Base-by-base conservation (phyloP, 2,797 vertebrate species). In the Dendrocincla fuliginosa region DNA sequence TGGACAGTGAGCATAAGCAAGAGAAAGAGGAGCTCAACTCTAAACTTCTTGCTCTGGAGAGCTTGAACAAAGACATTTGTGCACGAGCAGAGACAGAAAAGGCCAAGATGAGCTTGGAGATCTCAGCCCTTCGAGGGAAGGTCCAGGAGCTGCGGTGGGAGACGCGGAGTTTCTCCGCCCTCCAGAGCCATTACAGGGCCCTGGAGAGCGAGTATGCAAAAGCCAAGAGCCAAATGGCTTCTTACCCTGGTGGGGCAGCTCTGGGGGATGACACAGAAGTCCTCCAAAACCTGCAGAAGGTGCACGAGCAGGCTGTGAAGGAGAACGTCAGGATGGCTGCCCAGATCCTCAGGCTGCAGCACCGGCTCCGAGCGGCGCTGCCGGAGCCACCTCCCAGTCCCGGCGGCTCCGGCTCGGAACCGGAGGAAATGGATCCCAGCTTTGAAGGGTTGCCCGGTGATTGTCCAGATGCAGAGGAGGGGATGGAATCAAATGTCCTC, bases 11-110 rank as follows among this genome's bases (percentile, higher is more conserved):
- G 49, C 98, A 96, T 39, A 98, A 98, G 61, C 95, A 75, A 61
- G 98, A 99, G 96, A 97, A 98, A 68, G 97, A 85, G 11, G 97
- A 98, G 27, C 96, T 98, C 60, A 94, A 96, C 55, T 93, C 74
- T 55, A 96, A 49, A 65, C 96, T 98, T 5, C 81, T 93, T 5
- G 94, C 97, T 59, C 71, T 99, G 18, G 97, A 99, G 89, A 95
- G 28, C 4, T 91, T 96, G 35, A 97, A 97, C 95, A 92, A 68
- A 27, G 95, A 97, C 74, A 69, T 97, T 7, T 86, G 96, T 44
- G 97, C 97, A 44, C 96, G 77, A 67, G 98, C 98, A 56, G 96
- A 96, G 18, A 69, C 16, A 0, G 98, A 98, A 82, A 98, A 97
- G 86, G 96, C 96, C 0, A 93, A 98, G 44, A 90, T 98, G 97